A percentile compares a stretch with the other conserved stretches of the same genome.
Conservation (phyloP, 2,888 invertebrate species). For the Masnerella sp. region DNA sequence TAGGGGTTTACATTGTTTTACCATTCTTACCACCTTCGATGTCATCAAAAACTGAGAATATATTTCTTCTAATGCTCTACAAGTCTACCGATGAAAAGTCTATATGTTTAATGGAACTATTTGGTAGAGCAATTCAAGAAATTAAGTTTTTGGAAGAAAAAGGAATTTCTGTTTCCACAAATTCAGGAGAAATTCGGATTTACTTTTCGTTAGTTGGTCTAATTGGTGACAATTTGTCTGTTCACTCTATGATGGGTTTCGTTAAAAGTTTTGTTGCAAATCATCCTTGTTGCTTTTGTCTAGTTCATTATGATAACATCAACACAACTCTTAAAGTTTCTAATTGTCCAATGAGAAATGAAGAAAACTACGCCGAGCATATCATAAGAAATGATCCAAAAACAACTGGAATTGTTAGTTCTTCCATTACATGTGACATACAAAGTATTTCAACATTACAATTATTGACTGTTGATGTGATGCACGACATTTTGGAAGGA, state of each 20-base stretch:
- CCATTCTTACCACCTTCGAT: conserved; percentile 44
- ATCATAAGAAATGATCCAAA: too few relatives aligned
- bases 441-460: too few relatives aligned
- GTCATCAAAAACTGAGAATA: conserved; percentile 20
- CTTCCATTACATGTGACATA: too few relatives aligned
- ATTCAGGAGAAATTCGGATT: conserved; percentile 1
- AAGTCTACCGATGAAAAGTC: not conserved
- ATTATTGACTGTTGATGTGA: conserved; percentile 20
- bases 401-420: too few relatives aligned
- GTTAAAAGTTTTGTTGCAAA: conserved; percentile 27
- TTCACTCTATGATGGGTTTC: conserved; percentile 35
- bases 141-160: conserved; percentile 11
- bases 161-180: conserved; percentile 10
- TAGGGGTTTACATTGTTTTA: conserved; percentile 45
- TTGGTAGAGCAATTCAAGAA: conserved; percentile 15
- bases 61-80: not conserved
- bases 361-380: too few relatives aligned
- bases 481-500: conserved; percentile 18
- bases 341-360: too few relatives aligned
- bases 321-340: too few relatives aligned
- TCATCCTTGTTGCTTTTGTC: conserved; percentile 25
- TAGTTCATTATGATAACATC: conserved; percentile 1
- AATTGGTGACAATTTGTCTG: conserved; percentile 33
- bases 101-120: conserved; percentile 5
- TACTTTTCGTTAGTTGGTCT: conserved; percentile 26